Evolutionary conservation across 2,797 vertebrate species (phyloP).

Genomic region (Nyctibius grandis): DNA sequence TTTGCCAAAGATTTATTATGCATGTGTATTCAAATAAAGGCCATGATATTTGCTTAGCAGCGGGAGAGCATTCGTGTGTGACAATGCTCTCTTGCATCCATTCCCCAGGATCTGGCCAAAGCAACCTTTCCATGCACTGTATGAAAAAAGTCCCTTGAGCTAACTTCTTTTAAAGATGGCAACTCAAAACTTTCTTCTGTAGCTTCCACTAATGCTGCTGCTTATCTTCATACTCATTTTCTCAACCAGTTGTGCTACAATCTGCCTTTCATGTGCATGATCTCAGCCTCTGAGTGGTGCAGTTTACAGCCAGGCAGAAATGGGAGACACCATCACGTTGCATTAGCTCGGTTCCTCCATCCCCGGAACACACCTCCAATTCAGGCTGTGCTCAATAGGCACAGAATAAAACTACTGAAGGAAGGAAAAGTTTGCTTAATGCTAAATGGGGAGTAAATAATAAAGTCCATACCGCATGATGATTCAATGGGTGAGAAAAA

Average conservation of each 20-base stretch:
- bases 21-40: slow-evolving; percentile 11
- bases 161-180: neutral
- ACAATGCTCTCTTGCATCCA: neutral
- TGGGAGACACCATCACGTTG: neutral
- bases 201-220: neutral
- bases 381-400: neutral
- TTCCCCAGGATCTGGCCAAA: neutral
- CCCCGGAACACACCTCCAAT: neutral
- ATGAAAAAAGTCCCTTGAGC: neutral
- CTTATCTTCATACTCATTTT: neutral
- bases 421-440: neutral
- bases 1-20: neutral
- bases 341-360: neutral
- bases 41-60: slow-evolving; percentile 30
- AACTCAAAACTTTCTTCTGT: neutral
- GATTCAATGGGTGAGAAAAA: neutral
- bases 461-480: neutral
- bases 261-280: neutral
- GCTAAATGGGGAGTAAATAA: neutral
- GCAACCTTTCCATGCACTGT: neutral
- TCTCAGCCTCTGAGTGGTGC: neutral
- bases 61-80: neutral
- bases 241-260: neutral
- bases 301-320: neutral
- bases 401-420: neutral